Conservation (phyloP, 2,113 vertebrate genomes). For the Bubo scandiacus region DNA sequence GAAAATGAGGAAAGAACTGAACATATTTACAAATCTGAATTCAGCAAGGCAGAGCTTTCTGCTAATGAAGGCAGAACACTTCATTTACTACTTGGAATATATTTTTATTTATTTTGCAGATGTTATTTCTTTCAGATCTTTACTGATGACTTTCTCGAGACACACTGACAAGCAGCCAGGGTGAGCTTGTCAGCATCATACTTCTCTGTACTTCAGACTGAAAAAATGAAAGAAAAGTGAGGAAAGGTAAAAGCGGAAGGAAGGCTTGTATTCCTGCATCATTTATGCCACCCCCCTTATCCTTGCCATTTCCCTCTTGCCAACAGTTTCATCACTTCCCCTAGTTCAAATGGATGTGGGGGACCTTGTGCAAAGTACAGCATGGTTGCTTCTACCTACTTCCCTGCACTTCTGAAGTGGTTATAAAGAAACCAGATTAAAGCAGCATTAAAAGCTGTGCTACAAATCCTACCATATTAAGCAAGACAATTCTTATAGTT, state of each 20-base stretch:
- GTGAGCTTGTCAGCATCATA: not conserved
- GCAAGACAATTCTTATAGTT: not conserved
- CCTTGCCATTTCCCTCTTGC: not conserved
- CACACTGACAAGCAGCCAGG: not conserved
- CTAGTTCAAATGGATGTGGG: not conserved
- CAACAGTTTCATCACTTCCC: not conserved
- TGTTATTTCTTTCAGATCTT: not conserved
- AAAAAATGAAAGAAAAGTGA: not conserved
- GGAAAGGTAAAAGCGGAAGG: not conserved
- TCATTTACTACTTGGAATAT: not conserved
- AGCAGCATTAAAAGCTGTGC: conserved; percentile 4
- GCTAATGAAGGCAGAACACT: not conserved
- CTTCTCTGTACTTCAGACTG: not conserved
- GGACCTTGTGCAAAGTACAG: not conserved
- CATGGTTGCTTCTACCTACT: not conserved
- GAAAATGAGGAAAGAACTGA: not conserved
- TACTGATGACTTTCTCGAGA: not conserved
- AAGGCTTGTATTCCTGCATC: not conserved
- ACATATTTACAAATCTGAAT: not conserved
- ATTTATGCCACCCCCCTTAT: not conserved
- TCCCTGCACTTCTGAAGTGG: not conserved
- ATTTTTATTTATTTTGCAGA: conserved; percentile 5
- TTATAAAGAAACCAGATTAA: conserved; percentile 4
- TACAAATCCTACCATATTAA: conserved; percentile 15
- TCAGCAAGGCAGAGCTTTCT: not conserved